Evolutionary conservation across 92 coral and sea anemone genomes (phyloP).

Genomic region (Chrysogorgia sp.): DNA sequence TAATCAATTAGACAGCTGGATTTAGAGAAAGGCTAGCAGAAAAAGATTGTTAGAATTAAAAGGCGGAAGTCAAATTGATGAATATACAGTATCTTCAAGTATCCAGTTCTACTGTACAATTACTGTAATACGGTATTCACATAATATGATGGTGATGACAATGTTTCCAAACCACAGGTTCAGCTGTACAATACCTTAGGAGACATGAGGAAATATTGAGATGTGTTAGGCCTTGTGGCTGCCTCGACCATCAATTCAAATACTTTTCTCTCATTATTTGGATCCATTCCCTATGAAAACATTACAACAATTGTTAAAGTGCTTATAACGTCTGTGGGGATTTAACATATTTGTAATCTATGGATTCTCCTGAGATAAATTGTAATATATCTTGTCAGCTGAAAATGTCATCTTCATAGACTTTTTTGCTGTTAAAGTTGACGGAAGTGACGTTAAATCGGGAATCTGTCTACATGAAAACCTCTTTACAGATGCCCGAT

Average conservation of each 20-base stretch:
- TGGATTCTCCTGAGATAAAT: no score
- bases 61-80: neutral
- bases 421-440: no score
- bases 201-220: slow-evolving; percentile 93
- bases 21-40: neutral
- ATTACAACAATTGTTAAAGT: slow-evolving; percentile 12
- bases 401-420: no score
- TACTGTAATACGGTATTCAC: no score
- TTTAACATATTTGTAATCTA: neutral
- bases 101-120: no score
- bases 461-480: no score
- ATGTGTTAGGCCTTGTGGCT: slow-evolving; percentile 88
- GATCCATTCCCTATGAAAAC: slow-evolving; percentile 99
- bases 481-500: no score
- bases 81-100: no score
- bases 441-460: no score
- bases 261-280: slow-evolving; percentile 95
- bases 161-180: neutral
- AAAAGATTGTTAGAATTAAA: neutral
- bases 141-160: neutral
- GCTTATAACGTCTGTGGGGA: neutral
- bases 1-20: no score
- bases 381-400: no score
- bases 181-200: slow-evolving; percentile 78
- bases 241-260: slow-evolving; percentile 95